Evolutionary conservation across 2,888 invertebrate species (phyloP).

Genomic region (Stramonita haemastoma): DNA sequence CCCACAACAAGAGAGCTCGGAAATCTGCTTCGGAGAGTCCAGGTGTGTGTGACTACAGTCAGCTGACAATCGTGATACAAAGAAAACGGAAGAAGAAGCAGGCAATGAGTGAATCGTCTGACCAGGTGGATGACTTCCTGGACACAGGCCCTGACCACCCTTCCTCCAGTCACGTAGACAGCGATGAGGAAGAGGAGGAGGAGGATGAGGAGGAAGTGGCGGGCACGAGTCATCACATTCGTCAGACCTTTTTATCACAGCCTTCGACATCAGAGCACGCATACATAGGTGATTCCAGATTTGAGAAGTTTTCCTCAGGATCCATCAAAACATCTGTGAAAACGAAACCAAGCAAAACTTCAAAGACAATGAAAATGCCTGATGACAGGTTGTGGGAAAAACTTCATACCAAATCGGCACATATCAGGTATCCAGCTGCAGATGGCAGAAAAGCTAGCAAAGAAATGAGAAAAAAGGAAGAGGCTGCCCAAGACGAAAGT

Average conservation of each 20-base stretch:
- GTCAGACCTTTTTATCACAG: neutral
- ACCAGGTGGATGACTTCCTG: neutral
- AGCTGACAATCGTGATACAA: slow-evolving; percentile 11
- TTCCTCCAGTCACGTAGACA: neutral
- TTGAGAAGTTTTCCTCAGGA: neutral
- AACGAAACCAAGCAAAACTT: neutral
- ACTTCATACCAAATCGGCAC: neutral
- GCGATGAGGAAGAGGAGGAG: neutral
- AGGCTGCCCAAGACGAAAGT: neutral
- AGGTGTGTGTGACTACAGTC: slow-evolving; percentile 1
- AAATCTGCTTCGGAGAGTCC: neutral
- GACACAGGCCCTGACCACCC: neutral
- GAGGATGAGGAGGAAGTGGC: neutral
- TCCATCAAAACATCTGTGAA: neutral
- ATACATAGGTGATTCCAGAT: neutral
- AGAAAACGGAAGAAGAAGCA: neutral
- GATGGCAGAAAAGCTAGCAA: neutral
- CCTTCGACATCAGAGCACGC: neutral
- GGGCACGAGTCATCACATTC: neutral
- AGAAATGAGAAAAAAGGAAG: neutral
- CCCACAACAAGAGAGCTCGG: neutral
- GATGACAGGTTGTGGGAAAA: neutral
- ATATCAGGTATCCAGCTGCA: neutral
- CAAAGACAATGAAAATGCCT: neutral
- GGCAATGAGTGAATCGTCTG: neutral